Base-by-base conservation (phyloP, 1,140 invertebrate species). In the Tribolium castaneum region DNA sequence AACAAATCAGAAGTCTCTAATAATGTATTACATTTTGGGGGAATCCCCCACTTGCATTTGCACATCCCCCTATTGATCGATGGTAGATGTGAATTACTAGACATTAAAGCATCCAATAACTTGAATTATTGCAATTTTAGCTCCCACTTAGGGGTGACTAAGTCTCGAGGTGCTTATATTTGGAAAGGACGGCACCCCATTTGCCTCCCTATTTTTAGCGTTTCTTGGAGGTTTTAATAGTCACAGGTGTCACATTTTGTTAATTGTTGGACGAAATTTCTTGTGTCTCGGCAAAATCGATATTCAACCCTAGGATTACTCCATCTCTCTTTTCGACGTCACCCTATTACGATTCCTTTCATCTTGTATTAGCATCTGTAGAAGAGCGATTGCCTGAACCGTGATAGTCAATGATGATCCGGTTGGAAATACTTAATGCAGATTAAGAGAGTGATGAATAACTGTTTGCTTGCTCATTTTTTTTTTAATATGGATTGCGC, bases 361-460 rank as follows among this genome's bases (percentile, higher is more conserved):
- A 59, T 59, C 54, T 59, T 59, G 5, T 59, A 25, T 59, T 59
- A 25, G 54, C 54, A 59, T 59, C 54, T 59, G 6, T 25, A 22
- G 2, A 52, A 52, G 51, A 52, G 13, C 12, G 12, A 52, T 52
- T 19, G 51, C 10, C 13, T 52, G 16, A 56, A 56, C 19, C 16
- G 19, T 19, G 12, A 14, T 45, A 52, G 51, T 10, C 51, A 52
- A 52, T 19, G n/a, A 52, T 19, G 51, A 52, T 52, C 13, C 16
- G 16, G 5, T 52, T 16, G 13, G 51, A 52, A 52, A 52, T 16
- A 59, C 7, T 22, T 22, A 54, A 59, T 59, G 3, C n/a, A 39
- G 34, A 39, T 9, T 45, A 45, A 45, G 7, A 45, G n/a, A 9
- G 39, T 45, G 9, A 45, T 45, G 7, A 45, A 3, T 45, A 45